Percentiles rank a stretch among this genome's conserved stretches.
Conservation (phyloP, 1,140 invertebrate species). For the Xylocopa sonorina region DNA sequence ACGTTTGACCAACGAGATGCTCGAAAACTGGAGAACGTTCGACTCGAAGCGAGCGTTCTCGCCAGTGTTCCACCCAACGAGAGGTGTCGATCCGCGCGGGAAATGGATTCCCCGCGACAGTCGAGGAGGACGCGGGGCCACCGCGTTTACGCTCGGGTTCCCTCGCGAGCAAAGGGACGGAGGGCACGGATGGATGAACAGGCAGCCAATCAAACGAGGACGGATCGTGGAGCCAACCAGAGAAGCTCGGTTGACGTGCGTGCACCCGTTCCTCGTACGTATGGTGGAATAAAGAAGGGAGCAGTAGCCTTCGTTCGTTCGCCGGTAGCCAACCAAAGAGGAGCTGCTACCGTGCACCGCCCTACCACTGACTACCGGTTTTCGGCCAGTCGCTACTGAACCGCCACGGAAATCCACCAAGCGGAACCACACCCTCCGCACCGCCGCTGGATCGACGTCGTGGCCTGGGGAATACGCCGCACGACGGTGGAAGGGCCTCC, state of each 20-base stretch:
- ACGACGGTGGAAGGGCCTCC: background rate
- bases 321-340: slow-evolving; percentile 79
- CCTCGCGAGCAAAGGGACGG: slow-evolving; percentile 49
- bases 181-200: slow-evolving; percentile 58
- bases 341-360: slow-evolving; percentile 81
- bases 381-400: slow-evolving; percentile 76
- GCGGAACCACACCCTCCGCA: slow-evolving; percentile 62
- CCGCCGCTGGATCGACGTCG: slow-evolving; percentile 35
- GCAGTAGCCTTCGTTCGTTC: slow-evolving; percentile 71
- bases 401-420: slow-evolving; percentile 59
- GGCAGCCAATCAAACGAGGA: slow-evolving; percentile 67
- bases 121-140: background rate
- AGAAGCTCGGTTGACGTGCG: slow-evolving; percentile 72
- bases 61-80: background rate
- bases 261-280: slow-evolving; percentile 74
- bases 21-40: no score
- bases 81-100: background rate
- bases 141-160: slow-evolving; percentile 33
- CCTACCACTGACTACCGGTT: slow-evolving; percentile 81
- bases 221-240: slow-evolving; percentile 73
- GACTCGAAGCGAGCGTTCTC: no score
- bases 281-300: slow-evolving; percentile 75
- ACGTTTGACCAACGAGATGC: no score
- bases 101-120: background rate
- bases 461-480: slow-evolving; percentile 1